phyloP scores from a whole-genome alignment of 2,797 vertebrate species.

The Halcyon chelicuti region DNA sequence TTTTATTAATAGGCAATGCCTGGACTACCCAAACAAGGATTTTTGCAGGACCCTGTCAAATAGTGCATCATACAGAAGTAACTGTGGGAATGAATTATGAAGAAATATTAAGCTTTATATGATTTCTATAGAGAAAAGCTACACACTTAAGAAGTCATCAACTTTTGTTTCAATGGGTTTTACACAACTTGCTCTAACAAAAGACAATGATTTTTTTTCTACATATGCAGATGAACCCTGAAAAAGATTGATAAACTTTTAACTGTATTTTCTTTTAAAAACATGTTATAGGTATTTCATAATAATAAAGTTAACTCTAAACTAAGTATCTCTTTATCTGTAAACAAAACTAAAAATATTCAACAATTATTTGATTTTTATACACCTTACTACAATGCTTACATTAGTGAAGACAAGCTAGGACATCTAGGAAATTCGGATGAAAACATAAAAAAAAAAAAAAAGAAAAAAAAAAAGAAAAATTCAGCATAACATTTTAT shows the following conservation, averaged over 20 bases:
- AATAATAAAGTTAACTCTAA: neutral
- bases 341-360: neutral
- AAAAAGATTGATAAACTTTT: neutral
- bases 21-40: neutral
- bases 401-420: neutral
- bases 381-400: neutral
- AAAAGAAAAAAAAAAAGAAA: neutral
- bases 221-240: neutral
- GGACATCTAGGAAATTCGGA: neutral
- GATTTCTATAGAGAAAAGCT: neutral
- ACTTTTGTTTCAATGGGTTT: neutral
- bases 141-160: neutral
- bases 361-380: neutral
- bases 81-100: neutral
- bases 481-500: neutral
- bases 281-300: neutral
- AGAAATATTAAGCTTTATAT: neutral
- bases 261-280: neutral
- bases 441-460: neutral
- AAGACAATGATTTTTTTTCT: neutral
- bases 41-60: neutral
- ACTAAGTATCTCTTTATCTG: neutral
- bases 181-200: neutral
- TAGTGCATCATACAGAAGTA: neutral
- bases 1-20: neutral